Evolutionary conservation across 2,888 invertebrate genomes (phyloP), one percentile per base, ranked within the genome.

Genomic region (Pollenia griseotomentosa): DNA sequence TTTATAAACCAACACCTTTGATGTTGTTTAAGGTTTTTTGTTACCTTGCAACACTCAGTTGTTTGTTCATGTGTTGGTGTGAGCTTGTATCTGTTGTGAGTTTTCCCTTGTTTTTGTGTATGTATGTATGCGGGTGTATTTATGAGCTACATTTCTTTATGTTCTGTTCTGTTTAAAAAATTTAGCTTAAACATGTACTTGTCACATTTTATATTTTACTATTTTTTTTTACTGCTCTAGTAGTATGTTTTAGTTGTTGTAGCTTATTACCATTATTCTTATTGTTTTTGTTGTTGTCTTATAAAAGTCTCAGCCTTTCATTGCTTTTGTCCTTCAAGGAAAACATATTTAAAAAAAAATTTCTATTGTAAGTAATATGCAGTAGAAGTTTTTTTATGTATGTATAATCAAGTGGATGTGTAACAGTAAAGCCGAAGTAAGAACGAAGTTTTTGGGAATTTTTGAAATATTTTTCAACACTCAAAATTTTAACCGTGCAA

Each of bases 161-260:
- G 68, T 71, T 80, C 40, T 85, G 68, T 66, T 68, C 68, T 84
- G 46, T 77, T 73, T 82, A 40, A 81, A 77, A 71, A 87, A n/a
- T 83, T 73, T 80, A 83, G 80, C 83, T 83, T 83, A 73, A 86
- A 86, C 83, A 86, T 86, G 86, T 83, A 48, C 83, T 73, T 86
- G 86, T 83, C 86, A 86, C 77, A 83, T 78, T n/a, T 74, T 68
- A 61, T 74, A 46, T 42, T 66, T 42, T 46, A 51, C 14, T n/a
- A 44, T 75, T 53, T n/a, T 33, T 75, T 42, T 2, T 51, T 51
- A 51, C 12, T 1, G 23, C 33, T 19, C 23, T 71, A 19, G n/a
- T 46, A 11, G 59, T 33, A 42, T 16, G 12, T 71, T 44, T 77
- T 55, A 57, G 44, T 65, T 73, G 57, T 63, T 68, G 40, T 46